These are phyloP conservation scores for Silvanus unidentatus DNA, from an alignment of 2,888 invertebrate species.

Conservation along the genomic window DNA sequence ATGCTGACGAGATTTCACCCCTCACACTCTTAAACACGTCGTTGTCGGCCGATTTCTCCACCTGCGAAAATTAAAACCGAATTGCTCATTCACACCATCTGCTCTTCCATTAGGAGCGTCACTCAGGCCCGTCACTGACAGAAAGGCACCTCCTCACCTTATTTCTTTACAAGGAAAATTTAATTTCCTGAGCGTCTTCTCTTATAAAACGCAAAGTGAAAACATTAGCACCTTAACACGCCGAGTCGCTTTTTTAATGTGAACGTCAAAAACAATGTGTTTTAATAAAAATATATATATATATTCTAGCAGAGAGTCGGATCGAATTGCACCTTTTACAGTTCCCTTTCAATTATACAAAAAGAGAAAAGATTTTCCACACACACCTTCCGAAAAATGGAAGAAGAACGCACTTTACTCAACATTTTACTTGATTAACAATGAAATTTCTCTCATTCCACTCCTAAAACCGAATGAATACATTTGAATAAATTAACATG, in stretches of 20 bases:
- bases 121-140: constrained; percentile 42
- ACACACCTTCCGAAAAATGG: too few species aligned
- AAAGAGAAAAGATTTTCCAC: too few species aligned
- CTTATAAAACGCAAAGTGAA: constrained; percentile 43
- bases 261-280: constrained; percentile 43
- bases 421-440: background rate
- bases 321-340: background rate
- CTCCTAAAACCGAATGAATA: background rate
- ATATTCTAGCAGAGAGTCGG: too few species aligned
- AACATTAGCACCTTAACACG: constrained; percentile 46
- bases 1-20: constrained; percentile 18
- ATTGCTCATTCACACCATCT: constrained; percentile 48
- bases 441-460: too few species aligned
- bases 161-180: constrained; percentile 47
- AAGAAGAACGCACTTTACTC: constrained; percentile 9
- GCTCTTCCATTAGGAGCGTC: constrained; percentile 46
- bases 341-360: constrained; percentile 7
- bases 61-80: constrained; percentile 48
- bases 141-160: constrained; percentile 45
- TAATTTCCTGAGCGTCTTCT: constrained; percentile 47
- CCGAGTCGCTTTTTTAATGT: constrained; percentile 38
- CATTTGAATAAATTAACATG: constrained; percentile 3
- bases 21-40: background rate
- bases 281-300: constrained; percentile 25
- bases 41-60: constrained; percentile 12